These are phyloP conservation scores for Rhyacichthys aspro DNA, from an alignment of 2,797 vertebrate genomes.

Conservation along the genomic window DNA sequence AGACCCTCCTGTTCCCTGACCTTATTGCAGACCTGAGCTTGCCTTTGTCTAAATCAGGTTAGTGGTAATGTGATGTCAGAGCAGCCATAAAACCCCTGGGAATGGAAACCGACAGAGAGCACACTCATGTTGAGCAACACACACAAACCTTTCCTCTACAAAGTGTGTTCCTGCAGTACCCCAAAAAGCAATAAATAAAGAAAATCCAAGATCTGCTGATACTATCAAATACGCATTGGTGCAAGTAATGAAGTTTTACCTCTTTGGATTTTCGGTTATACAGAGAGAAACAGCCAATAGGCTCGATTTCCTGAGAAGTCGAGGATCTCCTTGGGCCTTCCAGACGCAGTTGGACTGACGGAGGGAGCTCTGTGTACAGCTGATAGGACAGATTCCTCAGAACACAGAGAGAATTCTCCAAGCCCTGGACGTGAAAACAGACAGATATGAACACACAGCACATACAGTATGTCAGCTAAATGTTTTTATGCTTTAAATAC, in stretches of 20 bases:
- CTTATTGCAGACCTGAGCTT: background rate
- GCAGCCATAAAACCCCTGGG: constrained; percentile 7
- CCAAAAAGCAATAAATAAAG: background rate
- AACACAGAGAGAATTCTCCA: constrained; percentile 93
- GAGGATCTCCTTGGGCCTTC: constrained; percentile 83
- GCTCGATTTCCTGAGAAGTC: constrained; percentile 63
- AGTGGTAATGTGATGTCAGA: constrained; percentile 10
- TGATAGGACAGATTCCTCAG: constrained; percentile 96
- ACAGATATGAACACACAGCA: background rate
- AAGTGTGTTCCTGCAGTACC: background rate
- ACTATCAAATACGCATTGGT: background rate
- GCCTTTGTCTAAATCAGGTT: constrained; percentile 14
- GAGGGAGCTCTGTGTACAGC: constrained; percentile 90
- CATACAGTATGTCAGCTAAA: too few species aligned
- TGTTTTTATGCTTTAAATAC: too few species aligned
- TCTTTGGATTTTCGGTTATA: constrained; percentile 87
- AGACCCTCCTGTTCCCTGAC: constrained; percentile 11
- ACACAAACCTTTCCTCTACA: too few species aligned
- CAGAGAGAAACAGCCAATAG: constrained; percentile 91
- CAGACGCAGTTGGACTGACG: constrained; percentile 85
- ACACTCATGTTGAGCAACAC: background rate
- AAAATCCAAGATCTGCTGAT: background rate
- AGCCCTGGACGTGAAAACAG: constrained; percentile 76
- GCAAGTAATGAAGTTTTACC: constrained; percentile 64
- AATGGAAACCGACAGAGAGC: background rate